Conservation (phyloP, 1,140 invertebrate species). For the Drosophila cardini region DNA sequence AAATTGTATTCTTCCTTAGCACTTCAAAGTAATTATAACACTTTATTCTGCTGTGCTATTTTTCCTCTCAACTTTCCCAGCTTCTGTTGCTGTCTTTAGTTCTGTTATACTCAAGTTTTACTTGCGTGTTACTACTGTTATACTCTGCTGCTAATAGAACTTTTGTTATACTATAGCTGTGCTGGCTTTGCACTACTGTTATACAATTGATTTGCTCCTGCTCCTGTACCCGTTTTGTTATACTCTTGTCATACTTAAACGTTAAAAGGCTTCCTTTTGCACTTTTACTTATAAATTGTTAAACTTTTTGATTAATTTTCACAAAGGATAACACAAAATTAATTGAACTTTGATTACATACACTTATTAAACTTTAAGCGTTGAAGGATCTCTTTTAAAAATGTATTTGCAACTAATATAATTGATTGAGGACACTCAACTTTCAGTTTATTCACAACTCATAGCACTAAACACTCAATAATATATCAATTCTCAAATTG, state of each 20-base stretch:
- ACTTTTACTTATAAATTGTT: background rate
- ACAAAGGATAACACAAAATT: background rate
- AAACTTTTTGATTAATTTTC: background rate
- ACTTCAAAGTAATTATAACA: too few species aligned
- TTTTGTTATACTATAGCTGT: too few species aligned
- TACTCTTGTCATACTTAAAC: background rate
- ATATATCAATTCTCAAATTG: slow-evolving; percentile 1
- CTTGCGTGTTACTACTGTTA: too few species aligned
- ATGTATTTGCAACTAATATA: slow-evolving; percentile 5
- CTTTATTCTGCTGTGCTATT: too few species aligned
- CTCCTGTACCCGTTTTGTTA: background rate
- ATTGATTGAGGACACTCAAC: slow-evolving; percentile 13
- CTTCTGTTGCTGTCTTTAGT: too few species aligned
- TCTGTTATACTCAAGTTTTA: too few species aligned
- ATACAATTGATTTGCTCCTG: background rate
- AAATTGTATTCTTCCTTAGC: too few species aligned
- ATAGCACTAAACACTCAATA: slow-evolving; percentile 43
- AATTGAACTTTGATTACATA: background rate
- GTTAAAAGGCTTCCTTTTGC: background rate
- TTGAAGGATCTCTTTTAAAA: slow-evolving; percentile 43
- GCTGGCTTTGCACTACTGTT: background rate
- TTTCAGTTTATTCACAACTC: slow-evolving; percentile 1
- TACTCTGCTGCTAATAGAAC: too few species aligned
- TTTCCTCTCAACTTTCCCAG: too few species aligned
- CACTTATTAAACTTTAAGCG: slow-evolving; percentile 5